These are phyloP conservation scores for Drosophila seguyi DNA, from an alignment of 1,140 invertebrate species.

Conservation along the genomic window DNA sequence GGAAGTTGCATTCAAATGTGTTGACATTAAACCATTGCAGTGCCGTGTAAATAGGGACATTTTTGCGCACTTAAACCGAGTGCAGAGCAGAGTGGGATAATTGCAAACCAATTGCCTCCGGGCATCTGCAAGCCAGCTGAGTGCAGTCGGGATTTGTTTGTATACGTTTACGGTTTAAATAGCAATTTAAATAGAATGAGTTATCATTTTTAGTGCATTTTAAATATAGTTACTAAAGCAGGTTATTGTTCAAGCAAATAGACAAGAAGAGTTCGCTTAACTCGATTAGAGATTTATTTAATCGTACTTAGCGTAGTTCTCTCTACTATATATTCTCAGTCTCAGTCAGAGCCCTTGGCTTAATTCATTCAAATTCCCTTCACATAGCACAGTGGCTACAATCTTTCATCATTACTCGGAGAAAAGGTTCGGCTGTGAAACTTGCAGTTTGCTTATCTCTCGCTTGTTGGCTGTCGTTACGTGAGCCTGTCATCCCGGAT, in stretches of 20 bases:
- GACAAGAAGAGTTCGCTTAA: neutral
- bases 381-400: conserved; percentile 45
- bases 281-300: neutral
- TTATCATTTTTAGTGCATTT: neutral
- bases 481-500: conserved; percentile 73
- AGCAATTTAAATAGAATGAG: neutral
- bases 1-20: conserved; percentile 59
- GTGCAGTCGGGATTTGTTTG: conserved; percentile 20
- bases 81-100: conserved; percentile 14
- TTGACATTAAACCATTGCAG: conserved; percentile 58
- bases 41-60: conserved; percentile 59
- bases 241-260: neutral
- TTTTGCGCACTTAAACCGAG: conserved; percentile 15
- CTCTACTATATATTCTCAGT: neutral
- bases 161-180: neutral
- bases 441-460: conserved; percentile 73
- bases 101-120: conserved; percentile 30
- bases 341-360: neutral
- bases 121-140: neutral
- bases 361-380: conserved; percentile 46
- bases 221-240: neutral
- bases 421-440: conserved; percentile 44
- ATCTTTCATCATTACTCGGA: conserved; percentile 60
- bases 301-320: neutral
- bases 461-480: conserved; percentile 61